These are phyloP conservation scores for Habrosyne pyritoides DNA, from an alignment of 2,888 invertebrate species.

Conservation along the genomic window DNA sequence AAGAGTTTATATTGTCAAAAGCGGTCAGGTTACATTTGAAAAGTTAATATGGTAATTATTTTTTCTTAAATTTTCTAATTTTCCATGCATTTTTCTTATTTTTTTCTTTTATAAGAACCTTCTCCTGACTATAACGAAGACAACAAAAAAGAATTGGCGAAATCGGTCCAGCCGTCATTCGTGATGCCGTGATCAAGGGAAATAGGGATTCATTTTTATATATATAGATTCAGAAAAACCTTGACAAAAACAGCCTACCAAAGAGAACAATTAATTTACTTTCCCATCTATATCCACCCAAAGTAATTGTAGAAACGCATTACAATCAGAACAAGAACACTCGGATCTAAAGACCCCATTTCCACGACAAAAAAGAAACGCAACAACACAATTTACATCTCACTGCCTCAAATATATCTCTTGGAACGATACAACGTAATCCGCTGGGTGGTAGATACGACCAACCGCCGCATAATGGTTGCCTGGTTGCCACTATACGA, in stretches of 20 bases:
- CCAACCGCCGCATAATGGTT: constrained; percentile 18
- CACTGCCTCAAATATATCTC: constrained; percentile 28
- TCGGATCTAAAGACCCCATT: constrained; percentile 14
- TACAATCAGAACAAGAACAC: constrained; percentile 2
- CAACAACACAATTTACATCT: constrained; percentile 30
- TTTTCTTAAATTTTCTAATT: too few relatives aligned
- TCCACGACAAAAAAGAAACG: constrained; percentile 19
- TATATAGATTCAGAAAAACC: background rate
- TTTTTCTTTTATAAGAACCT: too few relatives aligned
- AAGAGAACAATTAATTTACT: background rate
- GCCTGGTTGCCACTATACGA: constrained; percentile 2
- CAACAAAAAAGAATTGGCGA: too few relatives aligned
- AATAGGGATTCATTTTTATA: too few relatives aligned
- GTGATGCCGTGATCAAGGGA: too few relatives aligned
- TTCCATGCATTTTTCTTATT: too few relatives aligned
- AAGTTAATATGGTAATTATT: too few relatives aligned
- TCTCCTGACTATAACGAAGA: too few relatives aligned
- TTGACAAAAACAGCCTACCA: background rate
- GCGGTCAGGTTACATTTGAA: too few relatives aligned
- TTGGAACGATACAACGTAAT: constrained; percentile 30
- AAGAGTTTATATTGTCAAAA: too few relatives aligned
- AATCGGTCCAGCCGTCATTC: too few relatives aligned
- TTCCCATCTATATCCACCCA: background rate
- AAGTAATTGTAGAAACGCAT: constrained; percentile 3
- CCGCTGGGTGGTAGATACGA: constrained; percentile 14